Evolutionary conservation across 1,140 invertebrate genomes (phyloP), one percentile per base, ranked within the genome.

Genomic region (Drosophila arizonae): DNA sequence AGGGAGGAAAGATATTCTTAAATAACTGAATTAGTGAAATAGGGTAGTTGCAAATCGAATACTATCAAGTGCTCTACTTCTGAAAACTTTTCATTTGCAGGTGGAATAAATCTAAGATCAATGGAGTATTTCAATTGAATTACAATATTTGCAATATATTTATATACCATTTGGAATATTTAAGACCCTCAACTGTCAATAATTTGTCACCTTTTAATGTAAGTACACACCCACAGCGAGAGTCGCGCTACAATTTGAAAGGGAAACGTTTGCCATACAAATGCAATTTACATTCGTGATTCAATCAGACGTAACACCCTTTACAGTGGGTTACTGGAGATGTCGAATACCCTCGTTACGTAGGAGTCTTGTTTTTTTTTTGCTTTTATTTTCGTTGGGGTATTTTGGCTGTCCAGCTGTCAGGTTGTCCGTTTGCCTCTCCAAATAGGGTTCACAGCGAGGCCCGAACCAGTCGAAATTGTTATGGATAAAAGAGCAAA

Each of bases 131-230:
- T 51, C 13, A 51, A 30, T 51, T 30, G 13, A 28, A 72, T 73
- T 56, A 79, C 56, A 87, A 78, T 86, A 81, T 67, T 68, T 82
- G 30, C 6, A 33, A 8, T 46, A 87, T 76, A 87, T 79, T 79
- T 87, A 79, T 82, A 39, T 33, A 39, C 0, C 36, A 39, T 87
- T 76, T 78, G 50, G 52, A 10, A 39, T 39, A 13, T 4, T 39
- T 39, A 39, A 39, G 36, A 39, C 76, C 60, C 24, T 52, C 46
- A 60, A 78, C 62, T 86, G 82, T 86, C 81, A 87, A 75, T 78
- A 67, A 55, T 64, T 15, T 67, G n/a, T 60, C 21, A 41, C 4
- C 26, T 36, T 11, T 36, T 2, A 11, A 0, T 13, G 10, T 39
- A 3, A 39, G 3, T 13, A 39, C 36, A 39, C 36, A 39, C 36